A percentile compares a stretch with the other conserved stretches of the same genome.
Evolutionary conservation across 2,888 invertebrate genomes (phyloP).

Genomic region (Drosophila affinis): DNA sequence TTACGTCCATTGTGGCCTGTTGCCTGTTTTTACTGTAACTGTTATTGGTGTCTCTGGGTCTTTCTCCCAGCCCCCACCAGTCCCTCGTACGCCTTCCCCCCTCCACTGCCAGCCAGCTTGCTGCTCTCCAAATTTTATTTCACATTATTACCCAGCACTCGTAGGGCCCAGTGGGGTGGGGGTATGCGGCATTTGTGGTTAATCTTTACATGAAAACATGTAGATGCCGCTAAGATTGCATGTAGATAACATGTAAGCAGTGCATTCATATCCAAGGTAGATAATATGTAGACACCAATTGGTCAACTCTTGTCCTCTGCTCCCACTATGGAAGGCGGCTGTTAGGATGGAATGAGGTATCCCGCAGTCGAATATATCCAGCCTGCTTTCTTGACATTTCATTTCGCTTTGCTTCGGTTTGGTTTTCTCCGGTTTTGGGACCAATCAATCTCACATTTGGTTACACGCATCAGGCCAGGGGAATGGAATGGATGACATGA

Average conservation of each 20-base stretch:
- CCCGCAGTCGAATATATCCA: neutral
- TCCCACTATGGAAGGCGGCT: neutral
- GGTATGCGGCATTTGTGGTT: neutral
- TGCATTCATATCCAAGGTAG: neutral
- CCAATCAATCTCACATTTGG: conserved; percentile 42
- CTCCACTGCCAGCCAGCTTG: conserved; percentile 1
- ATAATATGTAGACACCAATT: too few relatives aligned
- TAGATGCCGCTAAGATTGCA: neutral
- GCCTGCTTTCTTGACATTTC: neutral
- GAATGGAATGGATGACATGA: conserved; percentile 4
- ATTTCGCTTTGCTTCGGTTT: conserved; percentile 24
- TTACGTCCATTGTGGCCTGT: conserved; percentile 40
- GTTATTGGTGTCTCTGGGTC: conserved; percentile 7
- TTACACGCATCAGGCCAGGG: conserved; percentile 24
- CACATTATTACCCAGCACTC: neutral
- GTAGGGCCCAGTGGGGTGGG: neutral
- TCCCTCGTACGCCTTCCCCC: conserved; percentile 9
- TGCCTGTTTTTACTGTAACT: conserved; percentile 36
- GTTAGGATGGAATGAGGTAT: neutral
- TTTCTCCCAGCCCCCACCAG: neutral
- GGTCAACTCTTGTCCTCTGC: neutral
- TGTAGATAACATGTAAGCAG: neutral
- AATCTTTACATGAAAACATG: neutral
- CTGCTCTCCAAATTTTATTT: conserved; percentile 3
- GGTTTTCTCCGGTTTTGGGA: conserved; percentile 12